A percentile compares a stretch with the other conserved stretches of the same genome.
Evolutionary conservation across 2,797 vertebrate species (phyloP).

Genomic region (Neomorphus geoffroyi): DNA sequence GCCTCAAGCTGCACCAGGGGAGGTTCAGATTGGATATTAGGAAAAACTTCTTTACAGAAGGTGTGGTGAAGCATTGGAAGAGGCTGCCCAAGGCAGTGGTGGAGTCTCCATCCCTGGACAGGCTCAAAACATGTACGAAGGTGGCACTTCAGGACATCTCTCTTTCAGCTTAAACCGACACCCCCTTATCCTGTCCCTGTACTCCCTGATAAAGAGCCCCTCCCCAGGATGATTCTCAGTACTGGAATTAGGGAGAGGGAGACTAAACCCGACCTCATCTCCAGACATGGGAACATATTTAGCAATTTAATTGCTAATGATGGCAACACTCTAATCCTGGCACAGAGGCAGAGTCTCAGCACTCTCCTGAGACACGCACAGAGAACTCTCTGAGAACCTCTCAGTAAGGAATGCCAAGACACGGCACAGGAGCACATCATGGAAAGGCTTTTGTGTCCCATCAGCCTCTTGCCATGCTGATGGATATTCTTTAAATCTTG

Average conservation of each 20-base stretch:
- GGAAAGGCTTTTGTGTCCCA: neutral
- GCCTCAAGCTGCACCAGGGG: too few species aligned
- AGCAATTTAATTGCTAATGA: neutral
- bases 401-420: fast-evolving
- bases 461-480: neutral
- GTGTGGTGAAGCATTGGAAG: too few species aligned
- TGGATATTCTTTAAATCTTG: neutral
- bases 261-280: neutral
- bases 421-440: neutral
- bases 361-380: neutral
- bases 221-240: neutral
- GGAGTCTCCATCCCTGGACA: too few species aligned
- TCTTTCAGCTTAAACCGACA: too few species aligned
- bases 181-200: too few species aligned
- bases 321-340: neutral
- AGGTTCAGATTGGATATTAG: too few species aligned
- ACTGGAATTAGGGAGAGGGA: neutral
- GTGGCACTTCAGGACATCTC: too few species aligned
- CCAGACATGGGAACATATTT: neutral
- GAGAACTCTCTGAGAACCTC: neutral
- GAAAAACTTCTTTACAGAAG: too few species aligned
- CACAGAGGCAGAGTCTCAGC: neutral
- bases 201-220: too few species aligned
- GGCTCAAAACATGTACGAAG: too few species aligned
- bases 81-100: too few species aligned